Conservation (phyloP, 2,888 invertebrate species). For the Heliconius hortense region DNA sequence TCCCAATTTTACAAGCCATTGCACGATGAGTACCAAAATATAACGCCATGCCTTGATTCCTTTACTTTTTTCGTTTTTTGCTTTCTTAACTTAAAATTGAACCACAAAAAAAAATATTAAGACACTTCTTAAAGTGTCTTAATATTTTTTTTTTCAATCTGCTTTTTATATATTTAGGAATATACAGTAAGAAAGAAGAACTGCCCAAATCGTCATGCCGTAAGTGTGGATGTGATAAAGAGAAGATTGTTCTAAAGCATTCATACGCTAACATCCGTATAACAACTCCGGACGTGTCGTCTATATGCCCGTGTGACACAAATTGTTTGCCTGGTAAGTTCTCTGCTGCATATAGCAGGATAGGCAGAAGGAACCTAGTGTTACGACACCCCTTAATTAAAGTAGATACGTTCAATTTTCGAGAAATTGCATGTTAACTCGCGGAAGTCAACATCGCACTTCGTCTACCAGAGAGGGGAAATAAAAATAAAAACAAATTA, state of each 20-base stretch:
- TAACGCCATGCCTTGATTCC: not conserved
- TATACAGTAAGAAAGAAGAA: conserved; percentile 51
- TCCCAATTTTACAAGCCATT: no score
- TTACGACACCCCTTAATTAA: not conserved
- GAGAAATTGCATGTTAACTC: no score
- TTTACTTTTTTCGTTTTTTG: no score
- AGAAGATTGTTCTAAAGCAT: conserved; percentile 55
- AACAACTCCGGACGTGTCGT: conserved; percentile 57
- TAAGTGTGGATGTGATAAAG: conserved; percentile 59
- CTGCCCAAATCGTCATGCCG: conserved; percentile 53
- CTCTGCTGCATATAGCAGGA: no score
- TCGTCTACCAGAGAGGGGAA: not conserved
- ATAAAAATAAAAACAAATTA: not conserved
- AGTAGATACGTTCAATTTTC: not conserved
- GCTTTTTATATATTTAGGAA: conserved; percentile 41
- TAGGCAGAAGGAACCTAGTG: not conserved
- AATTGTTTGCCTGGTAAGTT: conserved; percentile 56
- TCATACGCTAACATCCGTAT: conserved; percentile 61
- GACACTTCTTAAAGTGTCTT: no score
- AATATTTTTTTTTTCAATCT: no score
- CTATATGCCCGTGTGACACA: conserved; percentile 56
- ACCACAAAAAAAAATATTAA: no score
- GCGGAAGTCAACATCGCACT: not conserved
- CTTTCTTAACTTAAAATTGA: not conserved
- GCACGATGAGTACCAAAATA: not conserved